Percentiles rank a stretch among this genome's conserved stretches.
Evolutionary conservation across 2,113 vertebrate genomes (phyloP).

Genomic region (Myiagra hebetior): DNA sequence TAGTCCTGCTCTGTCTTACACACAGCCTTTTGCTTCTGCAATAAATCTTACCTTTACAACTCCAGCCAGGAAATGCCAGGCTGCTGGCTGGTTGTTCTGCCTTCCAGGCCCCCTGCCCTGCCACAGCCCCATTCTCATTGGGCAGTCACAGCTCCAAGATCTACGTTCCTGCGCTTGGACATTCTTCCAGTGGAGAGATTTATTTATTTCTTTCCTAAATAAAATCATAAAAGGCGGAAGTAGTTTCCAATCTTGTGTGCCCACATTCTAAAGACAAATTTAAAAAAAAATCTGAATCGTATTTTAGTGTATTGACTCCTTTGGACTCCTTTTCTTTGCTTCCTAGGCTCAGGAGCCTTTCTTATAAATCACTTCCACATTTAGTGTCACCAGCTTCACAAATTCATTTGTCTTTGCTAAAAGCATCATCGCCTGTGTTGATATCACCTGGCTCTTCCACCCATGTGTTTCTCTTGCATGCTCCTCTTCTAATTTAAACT

Average conservation of each 20-base stretch:
- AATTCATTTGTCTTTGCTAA: slow-evolving; percentile 36
- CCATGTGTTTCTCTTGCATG: background rate
- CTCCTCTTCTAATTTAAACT: background rate
- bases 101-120: fast-evolving
- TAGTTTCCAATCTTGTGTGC: background rate
- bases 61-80: background rate
- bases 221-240: background rate
- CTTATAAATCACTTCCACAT: slow-evolving; percentile 14
- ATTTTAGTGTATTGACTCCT: background rate
- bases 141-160: background rate
- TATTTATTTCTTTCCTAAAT: background rate
- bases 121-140: background rate
- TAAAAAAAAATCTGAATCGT: background rate
- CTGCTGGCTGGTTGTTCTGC: background rate
- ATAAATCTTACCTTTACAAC: background rate
- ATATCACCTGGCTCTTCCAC: background rate
- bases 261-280: background rate
- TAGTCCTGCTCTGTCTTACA: background rate
- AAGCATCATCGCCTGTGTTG: background rate
- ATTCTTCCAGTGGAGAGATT: background rate
- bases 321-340: background rate
- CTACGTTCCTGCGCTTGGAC: background rate
- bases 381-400: slow-evolving; percentile 8
- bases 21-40: background rate
- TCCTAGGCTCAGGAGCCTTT: background rate